These are phyloP conservation scores for Andrena flavipes DNA, from an alignment of 2,888 invertebrate genomes.

Conservation along the genomic window DNA sequence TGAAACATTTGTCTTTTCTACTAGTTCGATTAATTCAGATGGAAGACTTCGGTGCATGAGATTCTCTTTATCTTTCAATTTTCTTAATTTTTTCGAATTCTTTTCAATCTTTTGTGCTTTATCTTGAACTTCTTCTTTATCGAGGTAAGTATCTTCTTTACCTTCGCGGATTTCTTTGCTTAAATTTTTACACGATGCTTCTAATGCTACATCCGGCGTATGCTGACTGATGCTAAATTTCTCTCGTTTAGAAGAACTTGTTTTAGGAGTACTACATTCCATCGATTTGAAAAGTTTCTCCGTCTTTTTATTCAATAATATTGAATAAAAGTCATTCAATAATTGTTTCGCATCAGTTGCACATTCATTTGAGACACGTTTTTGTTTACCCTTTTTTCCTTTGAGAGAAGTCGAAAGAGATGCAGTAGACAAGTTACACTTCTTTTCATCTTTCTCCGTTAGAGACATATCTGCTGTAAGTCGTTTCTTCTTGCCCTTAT, in stretches of 20 bases:
- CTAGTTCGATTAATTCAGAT: slow-evolving; percentile 12
- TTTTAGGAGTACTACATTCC: slow-evolving; percentile 57
- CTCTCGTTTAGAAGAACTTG: background rate
- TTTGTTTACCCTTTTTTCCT: background rate
- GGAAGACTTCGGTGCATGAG: slow-evolving; percentile 32
- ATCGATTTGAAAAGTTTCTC: slow-evolving; percentile 12
- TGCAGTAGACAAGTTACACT: background rate
- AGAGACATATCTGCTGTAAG: background rate
- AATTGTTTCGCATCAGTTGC: background rate
- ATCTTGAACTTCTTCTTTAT: background rate
- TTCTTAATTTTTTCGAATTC: slow-evolving; percentile 7
- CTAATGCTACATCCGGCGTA: slow-evolving; percentile 1
- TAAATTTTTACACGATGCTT: background rate
- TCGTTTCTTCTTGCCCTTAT: slow-evolving; percentile 10
- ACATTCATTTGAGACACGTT: background rate
- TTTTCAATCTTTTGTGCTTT: slow-evolving; percentile 1
- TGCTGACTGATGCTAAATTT: background rate
- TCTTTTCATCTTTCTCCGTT: slow-evolving; percentile 10
- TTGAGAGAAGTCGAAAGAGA: slow-evolving; percentile 7
- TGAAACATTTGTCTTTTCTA: slow-evolving; percentile 17
- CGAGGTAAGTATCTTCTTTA: background rate
- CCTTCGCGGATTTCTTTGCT: background rate
- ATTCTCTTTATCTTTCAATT: slow-evolving; percentile 1
- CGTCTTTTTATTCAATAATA: background rate
- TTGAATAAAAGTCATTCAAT: slow-evolving; percentile 26